Percentiles rank a stretch among this genome's conserved stretches.
Conservation (phyloP, 2,888 invertebrate species). For the Brachycybe producta region DNA sequence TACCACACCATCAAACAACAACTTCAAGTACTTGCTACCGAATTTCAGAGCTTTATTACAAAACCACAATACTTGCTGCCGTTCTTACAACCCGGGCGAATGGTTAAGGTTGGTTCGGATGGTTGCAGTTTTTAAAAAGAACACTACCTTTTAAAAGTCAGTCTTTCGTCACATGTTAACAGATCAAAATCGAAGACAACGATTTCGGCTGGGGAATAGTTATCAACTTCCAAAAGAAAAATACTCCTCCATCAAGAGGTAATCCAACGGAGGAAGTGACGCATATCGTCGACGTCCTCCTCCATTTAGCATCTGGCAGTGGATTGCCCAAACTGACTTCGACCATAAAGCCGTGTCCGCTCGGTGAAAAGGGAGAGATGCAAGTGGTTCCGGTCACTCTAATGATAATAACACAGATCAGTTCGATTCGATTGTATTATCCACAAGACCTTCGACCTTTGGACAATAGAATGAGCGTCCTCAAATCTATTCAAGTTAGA, state of each 20-base stretch:
- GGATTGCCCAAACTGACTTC: conserved; percentile 37
- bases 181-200: conserved; percentile 67
- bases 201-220: conserved; percentile 96
- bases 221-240: conserved; percentile 73
- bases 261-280: conserved; percentile 47
- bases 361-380: conserved; percentile 58
- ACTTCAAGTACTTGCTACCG: conserved; percentile 54
- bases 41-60: conserved; percentile 66
- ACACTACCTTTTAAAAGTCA: conserved; percentile 7
- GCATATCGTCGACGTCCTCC: conserved; percentile 67
- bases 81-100: conserved; percentile 84
- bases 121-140: neutral
- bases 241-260: conserved; percentile 32
- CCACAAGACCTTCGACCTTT: conserved; percentile 76
- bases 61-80: conserved; percentile 79
- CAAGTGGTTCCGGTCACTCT: conserved; percentile 72
- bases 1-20: conserved; percentile 78
- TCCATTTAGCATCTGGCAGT: conserved; percentile 59
- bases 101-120: conserved; percentile 58
- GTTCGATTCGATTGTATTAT: conserved; percentile 76
- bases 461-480: conserved; percentile 71
- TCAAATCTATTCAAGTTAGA: conserved; percentile 57
- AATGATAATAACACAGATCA: conserved; percentile 68
- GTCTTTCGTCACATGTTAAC: conserved; percentile 19
- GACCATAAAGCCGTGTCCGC: conserved; percentile 37